Percentiles rank a stretch among this genome's conserved stretches.
phyloP scores from a whole-genome alignment of 2,888 invertebrate species.

The Euzophera pinguis region DNA sequence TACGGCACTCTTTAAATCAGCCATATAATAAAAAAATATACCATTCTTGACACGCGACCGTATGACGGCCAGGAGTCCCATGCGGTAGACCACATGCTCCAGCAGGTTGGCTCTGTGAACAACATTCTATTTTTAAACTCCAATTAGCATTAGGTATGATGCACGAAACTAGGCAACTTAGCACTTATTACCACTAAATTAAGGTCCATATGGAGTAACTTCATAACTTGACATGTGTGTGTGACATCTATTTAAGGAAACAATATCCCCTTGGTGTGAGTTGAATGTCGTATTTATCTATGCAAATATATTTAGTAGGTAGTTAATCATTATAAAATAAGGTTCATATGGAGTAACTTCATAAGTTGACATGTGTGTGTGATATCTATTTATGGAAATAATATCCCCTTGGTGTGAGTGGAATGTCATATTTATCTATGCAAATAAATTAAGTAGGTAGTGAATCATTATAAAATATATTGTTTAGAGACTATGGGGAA shows the following conservation, averaged over 20 bases:
- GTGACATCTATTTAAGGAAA: too few relatives aligned
- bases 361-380: too few relatives aligned
- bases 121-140: slow-evolving; percentile 12
- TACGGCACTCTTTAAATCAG: not conserved
- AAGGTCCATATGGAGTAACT: too few relatives aligned
- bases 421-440: too few relatives aligned
- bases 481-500: too few relatives aligned
- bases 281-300: too few relatives aligned
- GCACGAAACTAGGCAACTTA: not conserved
- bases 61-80: slow-evolving; percentile 95
- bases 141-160: not conserved
- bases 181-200: not conserved
- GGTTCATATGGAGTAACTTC: too few relatives aligned
- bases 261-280: not conserved
- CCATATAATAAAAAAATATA: slow-evolving; percentile 40
- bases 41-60: slow-evolving; percentile 91
- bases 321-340: too few relatives aligned
- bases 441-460: too few relatives aligned
- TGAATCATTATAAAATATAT: too few relatives aligned
- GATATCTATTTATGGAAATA: not conserved
- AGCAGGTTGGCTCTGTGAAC: slow-evolving; percentile 88
- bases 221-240: too few relatives aligned
- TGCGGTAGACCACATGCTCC: slow-evolving; percentile 95
- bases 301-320: too few relatives aligned
- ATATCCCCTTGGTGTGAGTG: not conserved